Evolutionary conservation across 2,797 vertebrate genomes (phyloP).

Genomic region (Lacerta bilineata): DNA sequence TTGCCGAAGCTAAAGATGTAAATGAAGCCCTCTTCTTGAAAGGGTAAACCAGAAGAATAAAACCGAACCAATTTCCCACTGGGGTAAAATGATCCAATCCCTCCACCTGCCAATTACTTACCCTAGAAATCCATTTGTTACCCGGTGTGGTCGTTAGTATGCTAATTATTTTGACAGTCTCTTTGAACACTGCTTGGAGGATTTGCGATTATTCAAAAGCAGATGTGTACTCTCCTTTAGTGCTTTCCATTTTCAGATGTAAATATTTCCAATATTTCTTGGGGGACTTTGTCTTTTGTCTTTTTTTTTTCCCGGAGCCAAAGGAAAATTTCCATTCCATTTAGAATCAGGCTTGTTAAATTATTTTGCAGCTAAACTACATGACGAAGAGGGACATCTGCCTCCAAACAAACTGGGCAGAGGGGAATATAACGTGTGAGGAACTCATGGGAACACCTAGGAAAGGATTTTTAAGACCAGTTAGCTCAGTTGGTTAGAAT

Average conservation of each 20-base stretch:
- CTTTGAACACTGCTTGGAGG: slow-evolving; percentile 60
- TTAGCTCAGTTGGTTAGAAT: background rate
- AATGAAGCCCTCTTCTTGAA: background rate
- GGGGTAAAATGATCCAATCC: background rate
- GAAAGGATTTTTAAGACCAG: background rate
- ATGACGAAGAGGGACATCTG: slow-evolving; percentile 47
- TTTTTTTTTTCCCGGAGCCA: background rate
- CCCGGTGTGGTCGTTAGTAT: slow-evolving; percentile 60
- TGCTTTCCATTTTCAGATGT: slow-evolving; percentile 57
- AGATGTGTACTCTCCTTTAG: slow-evolving; percentile 65
- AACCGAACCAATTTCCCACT: background rate
- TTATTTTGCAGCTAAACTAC: slow-evolving; percentile 52
- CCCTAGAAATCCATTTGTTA: slow-evolving; percentile 57
- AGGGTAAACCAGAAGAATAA: slow-evolving; percentile 1
- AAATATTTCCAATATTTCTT: slow-evolving; percentile 67
- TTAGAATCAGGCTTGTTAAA: slow-evolving; percentile 59
- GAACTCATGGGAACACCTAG: background rate
- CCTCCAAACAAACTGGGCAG: slow-evolving; percentile 34
- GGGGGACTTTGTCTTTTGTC: slow-evolving; percentile 42
- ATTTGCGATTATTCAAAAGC: slow-evolving; percentile 61
- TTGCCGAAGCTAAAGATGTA: background rate
- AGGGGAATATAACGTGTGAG: background rate
- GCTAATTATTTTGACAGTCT: slow-evolving; percentile 62
- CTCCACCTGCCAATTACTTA: slow-evolving; percentile 30
- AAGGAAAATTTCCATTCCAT: slow-evolving; percentile 56